These are phyloP conservation scores for Osmerus eperlanus DNA, from an alignment of 2,113 vertebrate genomes.

Conservation along the genomic window DNA sequence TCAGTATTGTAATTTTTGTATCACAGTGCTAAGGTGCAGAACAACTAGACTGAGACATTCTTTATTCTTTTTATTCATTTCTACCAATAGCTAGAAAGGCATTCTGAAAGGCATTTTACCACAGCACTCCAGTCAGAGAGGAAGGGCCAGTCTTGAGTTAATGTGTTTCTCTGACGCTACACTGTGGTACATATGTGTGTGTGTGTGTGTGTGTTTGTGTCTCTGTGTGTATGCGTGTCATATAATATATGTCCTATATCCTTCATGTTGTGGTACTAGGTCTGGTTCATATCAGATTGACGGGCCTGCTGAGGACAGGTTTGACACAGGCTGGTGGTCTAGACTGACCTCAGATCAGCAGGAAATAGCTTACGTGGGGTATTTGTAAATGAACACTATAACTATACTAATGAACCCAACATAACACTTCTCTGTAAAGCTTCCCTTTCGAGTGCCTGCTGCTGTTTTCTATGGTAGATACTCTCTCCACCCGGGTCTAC, in stretches of 20 bases:
- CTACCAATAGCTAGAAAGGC: too few species aligned
- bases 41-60: constrained; percentile 47
- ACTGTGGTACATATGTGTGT: neutral
- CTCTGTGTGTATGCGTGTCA: constrained; percentile 8
- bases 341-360: too few species aligned
- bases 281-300: too few species aligned
- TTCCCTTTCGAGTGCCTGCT: neutral
- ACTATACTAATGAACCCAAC: too few species aligned
- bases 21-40: constrained; percentile 2
- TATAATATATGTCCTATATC: too few species aligned
- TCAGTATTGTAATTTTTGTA: too few species aligned
- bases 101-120: neutral
- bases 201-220: constrained; percentile 2
- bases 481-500: neutral
- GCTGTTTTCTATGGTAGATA: constrained; percentile 8
- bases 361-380: too few species aligned
- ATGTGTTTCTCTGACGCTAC: neutral
- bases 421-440: neutral
- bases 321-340: too few species aligned
- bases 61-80: neutral
- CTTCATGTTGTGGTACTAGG: too few species aligned
- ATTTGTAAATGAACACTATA: too few species aligned
- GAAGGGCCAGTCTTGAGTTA: neutral
- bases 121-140: neutral
- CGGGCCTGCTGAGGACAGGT: too few species aligned